Evolutionary conservation across 1,140 invertebrate genomes (phyloP).

Genomic region (Brachionus koreanus): DNA sequence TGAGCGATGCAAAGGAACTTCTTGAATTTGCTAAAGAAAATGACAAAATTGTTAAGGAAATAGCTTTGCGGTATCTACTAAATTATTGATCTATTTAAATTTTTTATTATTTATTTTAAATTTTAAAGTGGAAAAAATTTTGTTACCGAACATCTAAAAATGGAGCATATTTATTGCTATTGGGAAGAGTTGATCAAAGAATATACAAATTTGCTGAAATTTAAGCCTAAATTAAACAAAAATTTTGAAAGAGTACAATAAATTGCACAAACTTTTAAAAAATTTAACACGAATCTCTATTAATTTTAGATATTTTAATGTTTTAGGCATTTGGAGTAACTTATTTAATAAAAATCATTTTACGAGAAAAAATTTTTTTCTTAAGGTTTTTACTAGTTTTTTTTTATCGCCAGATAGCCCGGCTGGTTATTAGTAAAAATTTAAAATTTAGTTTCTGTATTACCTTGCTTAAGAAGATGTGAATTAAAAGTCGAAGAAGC

Average conservation of each 20-base stretch:
- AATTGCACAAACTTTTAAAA: background rate
- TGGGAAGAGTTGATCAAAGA: slow-evolving; percentile 75
- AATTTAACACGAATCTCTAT: background rate
- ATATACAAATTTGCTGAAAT: slow-evolving; percentile 75
- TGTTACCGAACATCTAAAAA: slow-evolving; percentile 75
- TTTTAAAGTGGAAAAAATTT: slow-evolving; percentile 68
- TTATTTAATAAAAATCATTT: too few species aligned
- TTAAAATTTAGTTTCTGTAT: too few species aligned
- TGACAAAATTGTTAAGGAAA: slow-evolving; percentile 70
- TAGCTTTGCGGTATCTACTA: slow-evolving; percentile 66
- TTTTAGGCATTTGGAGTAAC: background rate
- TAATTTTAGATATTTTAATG: background rate
- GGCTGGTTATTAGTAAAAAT: too few species aligned
- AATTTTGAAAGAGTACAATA: slow-evolving; percentile 29
- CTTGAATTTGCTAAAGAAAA: slow-evolving; percentile 74
- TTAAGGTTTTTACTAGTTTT: too few species aligned
- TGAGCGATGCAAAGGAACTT: slow-evolving; percentile 62
- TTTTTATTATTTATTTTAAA: background rate
- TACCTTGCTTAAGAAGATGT: too few species aligned
- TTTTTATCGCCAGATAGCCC: too few species aligned
- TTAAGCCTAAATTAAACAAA: slow-evolving; percentile 48
- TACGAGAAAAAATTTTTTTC: too few species aligned
- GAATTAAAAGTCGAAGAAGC: too few species aligned
- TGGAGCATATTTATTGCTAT: slow-evolving; percentile 78
- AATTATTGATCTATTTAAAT: background rate